Evolutionary conservation across 2,888 invertebrate genomes (phyloP), one percentile per base, ranked within the genome.

Genomic region (Oligia strigilis): DNA sequence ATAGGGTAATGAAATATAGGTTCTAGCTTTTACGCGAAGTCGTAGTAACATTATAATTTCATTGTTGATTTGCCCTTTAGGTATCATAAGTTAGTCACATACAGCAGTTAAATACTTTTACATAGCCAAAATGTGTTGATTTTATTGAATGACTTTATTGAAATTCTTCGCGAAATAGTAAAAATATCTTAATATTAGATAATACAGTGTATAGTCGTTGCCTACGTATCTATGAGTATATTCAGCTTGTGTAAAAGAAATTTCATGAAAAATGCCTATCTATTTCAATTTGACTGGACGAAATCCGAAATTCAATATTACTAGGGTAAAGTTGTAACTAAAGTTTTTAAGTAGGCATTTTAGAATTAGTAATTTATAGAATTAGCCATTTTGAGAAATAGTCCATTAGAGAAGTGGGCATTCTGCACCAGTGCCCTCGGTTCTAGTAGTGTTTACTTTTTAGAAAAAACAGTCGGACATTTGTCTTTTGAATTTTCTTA

Each of bases 111-210:
- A 60, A 29, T 67, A 23, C 62, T 14, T 23, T 29, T 9, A 23
- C 29, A 55, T 29, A 5, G 13, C 40, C 17, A 11, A 13, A 81
- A 23, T 6, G 17, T 17, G 46, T n/a, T n/a, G n/a, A n/a, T n/a
- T n/a, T n/a, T n/a, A n/a, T n/a, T n/a, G n/a, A n/a, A n/a, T n/a
- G 29, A 23, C 69, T 67, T 75, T 69, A 62, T 76, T 46, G 14
- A 29, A 49, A n/a, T 66, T 23, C 4, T 58, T 58, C 17, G 46
- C 49, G 17, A 40, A 66, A 62, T 29, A 29, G 4, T 55, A 55
- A 66, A 65, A 29, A 65, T 58, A n/a, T 11, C 64, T 49, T 49
- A 23, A 46, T 55, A 70, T 70, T 9, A 36, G 29, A 70, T 17
- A 65, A 36, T 36, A 36, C 4, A 62, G 29, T 49, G 11, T 19